Percentiles rank a stretch among this genome's conserved stretches.
Evolutionary conservation across 2,888 invertebrate species (phyloP).

Genomic region (Stenichneumon culpator): DNA sequence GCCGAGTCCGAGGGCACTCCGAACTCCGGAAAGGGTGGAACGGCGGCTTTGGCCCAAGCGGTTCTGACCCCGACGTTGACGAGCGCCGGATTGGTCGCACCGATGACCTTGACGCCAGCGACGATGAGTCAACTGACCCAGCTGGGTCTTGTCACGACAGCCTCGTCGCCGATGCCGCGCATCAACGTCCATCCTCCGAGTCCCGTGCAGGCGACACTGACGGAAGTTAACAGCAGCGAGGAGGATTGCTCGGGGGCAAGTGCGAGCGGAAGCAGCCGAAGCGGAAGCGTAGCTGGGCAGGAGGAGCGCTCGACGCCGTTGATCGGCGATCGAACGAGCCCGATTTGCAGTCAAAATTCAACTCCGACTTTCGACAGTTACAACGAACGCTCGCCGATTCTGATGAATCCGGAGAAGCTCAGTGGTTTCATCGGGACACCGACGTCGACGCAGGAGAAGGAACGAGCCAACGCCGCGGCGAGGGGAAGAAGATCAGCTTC

Average conservation of each 20-base stretch:
- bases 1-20: constrained; percentile 91
- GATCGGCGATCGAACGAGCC: constrained; percentile 80
- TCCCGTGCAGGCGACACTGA: constrained; percentile 77
- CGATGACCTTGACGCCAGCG: constrained; percentile 86
- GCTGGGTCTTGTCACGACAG: constrained; percentile 85
- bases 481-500: constrained; percentile 84
- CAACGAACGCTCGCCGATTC: constrained; percentile 80
- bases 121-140: constrained; percentile 88
- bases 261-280: constrained; percentile 78
- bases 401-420: constrained; percentile 82
- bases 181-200: constrained; percentile 66
- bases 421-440: constrained; percentile 75
- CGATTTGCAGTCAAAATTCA: constrained; percentile 80
- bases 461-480: constrained; percentile 60
- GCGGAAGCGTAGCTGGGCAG: constrained; percentile 82
- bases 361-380: constrained; percentile 81
- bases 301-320: constrained; percentile 82
- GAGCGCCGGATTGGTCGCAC: constrained; percentile 86
- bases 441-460: constrained; percentile 65
- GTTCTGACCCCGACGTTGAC: constrained; percentile 89
- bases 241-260: constrained; percentile 76
- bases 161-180: constrained; percentile 84
- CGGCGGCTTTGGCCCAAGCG: constrained; percentile 92
- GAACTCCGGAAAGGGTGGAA: constrained; percentile 85
- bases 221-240: constrained; percentile 81